A percentile compares a stretch with the other conserved stretches of the same genome.
Evolutionary conservation across 2,888 invertebrate species (phyloP).

Genomic region (Caenorhabditis sp.): DNA sequence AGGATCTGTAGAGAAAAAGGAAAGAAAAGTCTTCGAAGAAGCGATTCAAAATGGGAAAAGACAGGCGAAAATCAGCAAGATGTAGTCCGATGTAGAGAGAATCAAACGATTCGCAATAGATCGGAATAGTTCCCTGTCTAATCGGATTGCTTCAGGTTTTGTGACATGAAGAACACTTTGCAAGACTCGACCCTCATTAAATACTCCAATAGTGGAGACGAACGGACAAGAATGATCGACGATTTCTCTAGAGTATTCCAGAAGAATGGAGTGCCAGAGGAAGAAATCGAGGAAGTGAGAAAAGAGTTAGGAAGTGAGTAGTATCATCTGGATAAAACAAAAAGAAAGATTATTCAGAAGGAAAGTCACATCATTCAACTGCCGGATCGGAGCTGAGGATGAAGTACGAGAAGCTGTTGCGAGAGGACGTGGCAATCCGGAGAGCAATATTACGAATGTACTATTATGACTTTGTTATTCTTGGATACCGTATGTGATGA

Average conservation of each 20-base stretch:
- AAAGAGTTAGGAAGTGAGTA: constrained; percentile 9
- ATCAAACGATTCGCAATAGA: too few species aligned
- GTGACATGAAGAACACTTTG: constrained; percentile 33
- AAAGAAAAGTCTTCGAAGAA: too few species aligned
- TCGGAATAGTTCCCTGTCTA: too few species aligned
- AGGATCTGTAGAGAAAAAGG: too few species aligned
- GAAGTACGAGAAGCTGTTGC: neutral
- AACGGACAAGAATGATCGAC: neutral
- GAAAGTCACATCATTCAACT: constrained; percentile 15
- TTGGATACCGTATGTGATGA: neutral
- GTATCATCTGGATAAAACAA: neutral
- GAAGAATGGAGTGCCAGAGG: neutral
- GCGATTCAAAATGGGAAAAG: too few species aligned
- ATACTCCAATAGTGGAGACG: neutral
- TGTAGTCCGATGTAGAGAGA: neutral
- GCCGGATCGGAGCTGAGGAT: neutral
- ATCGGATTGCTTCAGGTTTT: constrained; percentile 42
- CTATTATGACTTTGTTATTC: constrained; percentile 11
- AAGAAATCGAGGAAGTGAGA: constrained; percentile 1
- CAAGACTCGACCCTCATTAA: constrained; percentile 22
- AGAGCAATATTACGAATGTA: constrained; percentile 4
- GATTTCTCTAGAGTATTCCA: neutral
- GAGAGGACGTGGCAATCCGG: constrained; percentile 2
- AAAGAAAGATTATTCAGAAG: neutral
- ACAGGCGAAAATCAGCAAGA: too few species aligned